Evolutionary conservation across 2,113 vertebrate genomes (phyloP), one percentile per base, ranked within the genome.

Genomic region (Neolamprologus sp.): DNA sequence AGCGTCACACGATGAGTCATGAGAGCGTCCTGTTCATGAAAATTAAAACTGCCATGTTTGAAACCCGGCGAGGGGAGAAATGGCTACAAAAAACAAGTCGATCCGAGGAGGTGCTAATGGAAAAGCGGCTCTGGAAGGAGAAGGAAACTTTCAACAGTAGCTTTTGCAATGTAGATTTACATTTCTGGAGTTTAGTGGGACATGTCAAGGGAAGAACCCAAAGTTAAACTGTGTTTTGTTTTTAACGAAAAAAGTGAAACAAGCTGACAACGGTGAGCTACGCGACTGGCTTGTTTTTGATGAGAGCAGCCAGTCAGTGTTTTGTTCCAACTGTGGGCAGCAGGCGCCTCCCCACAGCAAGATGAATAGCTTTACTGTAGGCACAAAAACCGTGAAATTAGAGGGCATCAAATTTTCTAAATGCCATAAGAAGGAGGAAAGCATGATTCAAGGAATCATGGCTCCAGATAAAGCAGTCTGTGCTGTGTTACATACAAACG

Each of bases 21-120:
- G 53, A 54, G n/a, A 54, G n/a, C 5, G 10, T 54, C 51, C 10
- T 0, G 10, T 54, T 21, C n/a, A 54, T 1, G 0, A 53, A 53
- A 53, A 11, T 21, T 53, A 4, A 54, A 54, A 53, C 9, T 10
- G 19, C 19, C 51, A 53, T 53, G 0, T 57, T 26, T 57, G 4
- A 57, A 57, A 57, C 55, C 23, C 1, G 1, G 23, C 55, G 0
- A 58, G 23, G 23, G 55, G 23, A 14, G 54, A 57, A 57, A 57
- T 57, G 54, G 54, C 12, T 57, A 26, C 4, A 57, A 57, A 57
- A 55, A 26, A 13, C 54, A 54, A 7, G 53, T 3, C 1, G 10
- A 23, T 54, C 53, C 2, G n/a, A 23, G n/a, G 10, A 54, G 53
- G 53, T 23, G 21, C 53, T 23, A 26, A 55, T 26, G 21, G 54